Evolutionary conservation across 2,113 vertebrate species (phyloP), one percentile per base, ranked within the genome.

Genomic region (Elephantulus edwardii): DNA sequence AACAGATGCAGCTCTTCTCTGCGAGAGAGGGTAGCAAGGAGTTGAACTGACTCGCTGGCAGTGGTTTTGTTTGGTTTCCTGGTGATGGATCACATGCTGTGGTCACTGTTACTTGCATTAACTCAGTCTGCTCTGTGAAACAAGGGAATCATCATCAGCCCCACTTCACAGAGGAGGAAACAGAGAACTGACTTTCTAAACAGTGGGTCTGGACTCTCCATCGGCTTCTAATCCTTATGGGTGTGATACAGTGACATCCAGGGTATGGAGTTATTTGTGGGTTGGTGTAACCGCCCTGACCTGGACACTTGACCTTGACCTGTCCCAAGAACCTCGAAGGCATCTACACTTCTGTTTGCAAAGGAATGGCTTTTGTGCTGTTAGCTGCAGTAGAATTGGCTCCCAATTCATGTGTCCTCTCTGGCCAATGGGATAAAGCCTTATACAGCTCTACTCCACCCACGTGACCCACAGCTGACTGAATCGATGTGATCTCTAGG

Each of bases 141-240:
- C 28, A 62, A 92, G 17, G 33, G 8, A 3, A n/a, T n/a, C 9
- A 54, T 33, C 42, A 14, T 71, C 6, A 71, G 13, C 3, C 6
- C 28, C 50, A 44, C 44, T 81, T 66, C 56, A 76, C 10, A 48
- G 28, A 75, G 52, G 38, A 68, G 75, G 42, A 86, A 71, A 60
- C 24, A 1, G 58, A 83, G 60, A 75, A 10, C 54, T 84, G 33
- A 12, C 16, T n/a, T n/a, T n/a, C n/a, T 12, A 66, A 68, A 70
- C 3, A 33, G n/a, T 6, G 0, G 0, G 22, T n/a, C 46, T 26
- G 30, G 0, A 0, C 5, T 11, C n/a, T 33, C 4, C 26, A 13
- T 19, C 46, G 22, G 42, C 48, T 56, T 66, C 76, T 30, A 12
- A 33, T 48, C 35, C 52, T 28, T 2, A 11, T 10, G 30, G 52